Conservation (phyloP, 2,888 invertebrate species). For the Synergus laeviventris region DNA sequence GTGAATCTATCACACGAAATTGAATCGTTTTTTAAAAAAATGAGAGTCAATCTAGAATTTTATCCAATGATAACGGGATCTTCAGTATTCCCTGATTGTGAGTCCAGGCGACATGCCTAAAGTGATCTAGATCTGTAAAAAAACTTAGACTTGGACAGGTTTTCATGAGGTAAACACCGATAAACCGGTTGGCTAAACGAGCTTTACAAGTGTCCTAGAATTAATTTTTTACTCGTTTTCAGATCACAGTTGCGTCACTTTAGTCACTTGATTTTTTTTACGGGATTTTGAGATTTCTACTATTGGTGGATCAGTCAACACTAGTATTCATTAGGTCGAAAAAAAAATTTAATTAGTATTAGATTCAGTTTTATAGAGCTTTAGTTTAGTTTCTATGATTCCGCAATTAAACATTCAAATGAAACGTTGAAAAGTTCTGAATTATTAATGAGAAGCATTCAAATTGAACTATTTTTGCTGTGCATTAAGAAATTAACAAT, state of each 20-base stretch:
- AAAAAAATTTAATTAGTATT: background rate
- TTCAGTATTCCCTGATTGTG: background rate
- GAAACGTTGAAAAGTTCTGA: too few species aligned
- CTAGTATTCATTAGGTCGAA: background rate
- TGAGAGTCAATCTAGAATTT: constrained; percentile 5
- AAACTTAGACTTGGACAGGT: constrained; percentile 9
- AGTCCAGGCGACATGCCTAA: background rate
- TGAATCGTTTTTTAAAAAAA: background rate
- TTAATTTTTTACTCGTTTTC: background rate
- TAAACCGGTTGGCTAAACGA: constrained; percentile 25
- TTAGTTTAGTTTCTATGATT: too few species aligned
- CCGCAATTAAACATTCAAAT: too few species aligned
- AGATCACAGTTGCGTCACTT: background rate
- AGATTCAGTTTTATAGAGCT: too few species aligned
- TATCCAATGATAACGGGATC: constrained; percentile 14
- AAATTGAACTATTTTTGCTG: too few species aligned
- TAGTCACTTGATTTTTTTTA: background rate
- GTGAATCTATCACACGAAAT: background rate
- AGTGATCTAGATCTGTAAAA: constrained; percentile 20
- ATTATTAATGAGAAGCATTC: too few species aligned
- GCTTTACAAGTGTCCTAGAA: background rate
- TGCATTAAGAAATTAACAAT: too few species aligned
- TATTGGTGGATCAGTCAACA: background rate
- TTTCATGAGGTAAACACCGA: constrained; percentile 24
- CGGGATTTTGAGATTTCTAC: background rate